Evolutionary conservation across 2,888 invertebrate species (phyloP), one percentile per base, ranked within the genome.

Genomic region (Eueremaeus valkanovi): DNA sequence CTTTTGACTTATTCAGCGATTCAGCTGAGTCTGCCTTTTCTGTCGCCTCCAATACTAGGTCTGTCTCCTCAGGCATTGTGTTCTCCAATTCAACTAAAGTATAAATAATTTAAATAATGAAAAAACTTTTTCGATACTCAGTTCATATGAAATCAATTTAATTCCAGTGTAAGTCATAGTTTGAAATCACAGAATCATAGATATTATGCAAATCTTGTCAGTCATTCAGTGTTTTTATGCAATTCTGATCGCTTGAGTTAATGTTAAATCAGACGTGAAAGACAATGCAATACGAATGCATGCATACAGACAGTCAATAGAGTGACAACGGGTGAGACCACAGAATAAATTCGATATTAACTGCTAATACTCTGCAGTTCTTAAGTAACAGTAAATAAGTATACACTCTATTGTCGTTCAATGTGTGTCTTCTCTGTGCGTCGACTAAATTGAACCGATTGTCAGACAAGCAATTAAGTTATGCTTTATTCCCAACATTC

Each of bases 191-290:
- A n/a, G n/a, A n/a, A n/a, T n/a, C n/a, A n/a, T 24, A 68, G 42
- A 68, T 68, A 40, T 68, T 68, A 68, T 68, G 68, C 68, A 68
- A 68, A 68, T 68, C 42, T 42, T 68, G 40, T 24, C 61, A 61
- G 6, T 68, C 68, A 68, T 24, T 24, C 24, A 68, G 24, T 68
- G n/a, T 68, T 42, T 68, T 68, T 18, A 68, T 68, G 13, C 68
- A 36, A 68, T 68, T 68, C 68, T 42, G 6, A 68, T 24, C 68
- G 24, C 40, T 40, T 68, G 68, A 33, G n/a, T 68, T 24, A 36
- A 27, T 1, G 42, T 1, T 3, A 68, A 42, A 68, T 68, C 68
- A 68, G 16, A 11, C 68, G 16, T 36, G 42, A 42, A 68, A 68
- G 68, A 68, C 68, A 68, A 68, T 42, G 68, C 36, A 21, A 68